phyloP scores from a whole-genome alignment of 2,888 invertebrate species.

The Hemithea aestivaria region DNA sequence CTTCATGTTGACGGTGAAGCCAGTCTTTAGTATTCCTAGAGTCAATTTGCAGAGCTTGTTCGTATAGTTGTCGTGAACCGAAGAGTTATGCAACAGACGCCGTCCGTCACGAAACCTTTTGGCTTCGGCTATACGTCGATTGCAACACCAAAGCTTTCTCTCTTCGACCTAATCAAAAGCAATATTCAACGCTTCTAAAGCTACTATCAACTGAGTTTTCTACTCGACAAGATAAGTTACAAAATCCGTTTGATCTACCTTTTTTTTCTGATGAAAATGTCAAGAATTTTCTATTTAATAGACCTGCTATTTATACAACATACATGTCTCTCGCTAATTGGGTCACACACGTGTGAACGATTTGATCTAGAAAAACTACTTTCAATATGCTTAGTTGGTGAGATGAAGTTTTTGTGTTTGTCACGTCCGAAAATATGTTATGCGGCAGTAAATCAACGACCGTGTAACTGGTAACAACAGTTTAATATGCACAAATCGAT shows the following conservation, averaged over 20 bases:
- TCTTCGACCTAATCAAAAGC: conserved; percentile 40
- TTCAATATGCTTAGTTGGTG: conserved; percentile 2
- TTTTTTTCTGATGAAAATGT: no score
- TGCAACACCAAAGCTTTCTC: conserved; percentile 67
- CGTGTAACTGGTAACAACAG: conserved; percentile 10
- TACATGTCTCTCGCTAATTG: conserved; percentile 8
- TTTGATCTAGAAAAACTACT: conserved; percentile 12
- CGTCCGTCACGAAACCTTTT: conserved; percentile 65
- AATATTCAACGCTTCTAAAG: conserved; percentile 30
- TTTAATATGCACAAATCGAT: conserved; percentile 42
- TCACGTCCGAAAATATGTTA: conserved; percentile 5
- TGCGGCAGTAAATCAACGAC: conserved; percentile 1
- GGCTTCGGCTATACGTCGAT: conserved; percentile 50
- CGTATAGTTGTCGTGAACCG: conserved; percentile 42
- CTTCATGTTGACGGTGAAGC: no score
- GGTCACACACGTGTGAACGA: conserved; percentile 19
- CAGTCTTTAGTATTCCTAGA: conserved; percentile 10
- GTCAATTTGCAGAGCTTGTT: conserved; percentile 28
- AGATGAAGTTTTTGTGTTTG: conserved; percentile 7
- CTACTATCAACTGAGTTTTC: conserved; percentile 21
- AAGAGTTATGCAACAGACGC: conserved; percentile 60
- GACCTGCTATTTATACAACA: conserved; percentile 12
- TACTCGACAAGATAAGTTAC: background rate
- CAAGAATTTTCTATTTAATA: background rate
- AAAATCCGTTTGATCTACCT: no score